Percentiles rank a stretch among this genome's conserved stretches.
phyloP scores from a whole-genome alignment of 2,797 vertebrate genomes.

The Peromyscus melanophrys region DNA sequence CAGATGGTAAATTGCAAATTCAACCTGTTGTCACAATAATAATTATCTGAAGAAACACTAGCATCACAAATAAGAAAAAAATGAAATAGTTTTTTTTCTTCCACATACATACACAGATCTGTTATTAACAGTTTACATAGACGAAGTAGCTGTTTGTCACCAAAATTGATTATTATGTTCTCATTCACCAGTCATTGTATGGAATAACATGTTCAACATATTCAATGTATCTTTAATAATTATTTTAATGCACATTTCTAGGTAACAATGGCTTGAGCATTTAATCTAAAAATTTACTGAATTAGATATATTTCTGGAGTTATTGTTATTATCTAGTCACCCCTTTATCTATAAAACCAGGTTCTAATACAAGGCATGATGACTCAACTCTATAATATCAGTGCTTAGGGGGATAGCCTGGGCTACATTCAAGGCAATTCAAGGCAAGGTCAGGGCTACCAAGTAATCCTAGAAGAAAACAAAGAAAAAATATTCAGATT shows the following conservation, averaged over 20 bases:
- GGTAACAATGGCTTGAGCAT: slow-evolving; percentile 79
- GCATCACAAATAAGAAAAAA: slow-evolving; percentile 81
- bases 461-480: neutral
- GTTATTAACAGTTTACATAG: neutral
- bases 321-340: neutral
- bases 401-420: neutral
- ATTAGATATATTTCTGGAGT: slow-evolving; percentile 72
- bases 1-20: slow-evolving; percentile 89
- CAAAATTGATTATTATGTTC: slow-evolving; percentile 66
- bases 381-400: neutral
- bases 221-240: slow-evolving; percentile 70
- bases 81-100: slow-evolving; percentile 57
- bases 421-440: neutral
- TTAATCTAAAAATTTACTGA: slow-evolving; percentile 80
- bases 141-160: slow-evolving; percentile 47
- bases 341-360: slow-evolving; percentile 36
- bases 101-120: slow-evolving; percentile 42
- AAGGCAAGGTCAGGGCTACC: neutral
- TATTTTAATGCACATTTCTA: slow-evolving; percentile 81
- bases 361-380: neutral
- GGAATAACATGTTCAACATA: slow-evolving; percentile 67
- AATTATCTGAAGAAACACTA: slow-evolving; percentile 80
- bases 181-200: slow-evolving; percentile 72
- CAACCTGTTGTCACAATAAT: slow-evolving; percentile 88
- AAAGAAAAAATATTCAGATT: neutral